phyloP scores from a whole-genome alignment of 1,140 invertebrate species.

The Gerris buenoi region DNA sequence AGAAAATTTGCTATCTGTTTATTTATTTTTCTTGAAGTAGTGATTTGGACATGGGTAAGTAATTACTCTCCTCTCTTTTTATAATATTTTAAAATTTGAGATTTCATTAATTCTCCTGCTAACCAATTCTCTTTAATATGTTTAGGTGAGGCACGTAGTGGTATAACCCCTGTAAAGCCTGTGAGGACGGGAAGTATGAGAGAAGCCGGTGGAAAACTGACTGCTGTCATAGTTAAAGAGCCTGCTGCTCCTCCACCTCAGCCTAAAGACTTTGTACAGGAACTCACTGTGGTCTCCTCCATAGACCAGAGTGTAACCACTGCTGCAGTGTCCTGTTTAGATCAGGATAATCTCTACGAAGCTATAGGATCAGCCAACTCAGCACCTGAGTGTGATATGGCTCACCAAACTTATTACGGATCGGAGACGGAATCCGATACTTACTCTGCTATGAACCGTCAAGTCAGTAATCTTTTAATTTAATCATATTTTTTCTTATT shows the following conservation, averaged over 20 bases:
- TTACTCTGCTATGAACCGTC: constrained; percentile 60
- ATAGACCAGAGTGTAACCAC: neutral
- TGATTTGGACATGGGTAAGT: too few species aligned
- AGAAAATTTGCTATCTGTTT: too few species aligned
- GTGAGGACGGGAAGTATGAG: constrained; percentile 67
- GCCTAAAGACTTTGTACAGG: neutral
- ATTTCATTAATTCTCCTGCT: too few species aligned
- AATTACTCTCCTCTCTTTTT: too few species aligned
- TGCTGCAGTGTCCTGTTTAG: neutral
- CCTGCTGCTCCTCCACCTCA: neutral
- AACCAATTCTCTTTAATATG: too few species aligned
- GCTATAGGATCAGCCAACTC: constrained; percentile 11
- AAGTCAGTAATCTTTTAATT: too few species aligned
- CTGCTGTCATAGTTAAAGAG: neutral
- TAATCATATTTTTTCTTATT: too few species aligned
- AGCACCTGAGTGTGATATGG: constrained; percentile 16
- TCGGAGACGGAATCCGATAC: constrained; percentile 68
- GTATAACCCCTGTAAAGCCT: constrained; percentile 58
- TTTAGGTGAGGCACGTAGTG: constrained; percentile 57
- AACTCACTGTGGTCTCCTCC: too few species aligned
- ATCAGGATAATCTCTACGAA: neutral
- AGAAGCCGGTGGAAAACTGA: constrained; percentile 30
- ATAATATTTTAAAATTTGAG: too few species aligned
- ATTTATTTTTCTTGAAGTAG: too few species aligned
- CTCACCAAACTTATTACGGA: constrained; percentile 49